Evolutionary conservation across 1,140 invertebrate genomes (phyloP).

Genomic region (Eueides isabella): DNA sequence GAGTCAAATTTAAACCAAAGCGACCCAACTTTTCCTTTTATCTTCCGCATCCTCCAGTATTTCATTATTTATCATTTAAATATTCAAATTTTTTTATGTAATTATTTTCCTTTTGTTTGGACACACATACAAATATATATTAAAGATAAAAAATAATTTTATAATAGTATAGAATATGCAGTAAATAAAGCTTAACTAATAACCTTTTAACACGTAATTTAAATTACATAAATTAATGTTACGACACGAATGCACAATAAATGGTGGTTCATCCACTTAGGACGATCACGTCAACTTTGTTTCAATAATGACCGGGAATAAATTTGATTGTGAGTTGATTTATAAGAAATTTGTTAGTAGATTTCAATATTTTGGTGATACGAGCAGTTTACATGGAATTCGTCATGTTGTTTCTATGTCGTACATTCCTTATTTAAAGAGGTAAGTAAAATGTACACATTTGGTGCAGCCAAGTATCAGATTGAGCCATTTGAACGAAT

Average conservation of each 20-base stretch:
- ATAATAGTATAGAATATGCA: neutral
- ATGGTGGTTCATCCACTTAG: neutral
- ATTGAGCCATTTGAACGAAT: too few relatives aligned
- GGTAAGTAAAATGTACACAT: constrained; percentile 41
- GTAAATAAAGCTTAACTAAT: neutral
- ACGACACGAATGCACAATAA: neutral
- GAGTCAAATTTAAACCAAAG: too few relatives aligned
- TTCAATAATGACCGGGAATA: neutral
- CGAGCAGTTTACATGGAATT: constrained; percentile 58
- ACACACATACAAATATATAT: too few relatives aligned
- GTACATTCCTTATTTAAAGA: constrained; percentile 47
- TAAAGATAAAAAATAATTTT: too few relatives aligned
- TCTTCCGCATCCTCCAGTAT: too few relatives aligned
- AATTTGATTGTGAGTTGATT: neutral
- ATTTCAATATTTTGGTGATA: constrained; percentile 59
- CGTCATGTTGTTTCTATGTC: constrained; percentile 51
- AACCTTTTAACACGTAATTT: neutral
- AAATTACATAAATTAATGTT: neutral
- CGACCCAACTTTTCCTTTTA: too few relatives aligned
- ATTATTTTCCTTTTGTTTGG: too few relatives aligned
- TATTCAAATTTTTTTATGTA: too few relatives aligned
- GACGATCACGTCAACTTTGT: neutral
- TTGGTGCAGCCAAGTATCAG: too few relatives aligned
- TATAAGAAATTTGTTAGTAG: constrained; percentile 33
- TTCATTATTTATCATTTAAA: too few relatives aligned